These are phyloP conservation scores for Drosophila anceps DNA, from an alignment of 2,888 invertebrate genomes.

Conservation along the genomic window DNA sequence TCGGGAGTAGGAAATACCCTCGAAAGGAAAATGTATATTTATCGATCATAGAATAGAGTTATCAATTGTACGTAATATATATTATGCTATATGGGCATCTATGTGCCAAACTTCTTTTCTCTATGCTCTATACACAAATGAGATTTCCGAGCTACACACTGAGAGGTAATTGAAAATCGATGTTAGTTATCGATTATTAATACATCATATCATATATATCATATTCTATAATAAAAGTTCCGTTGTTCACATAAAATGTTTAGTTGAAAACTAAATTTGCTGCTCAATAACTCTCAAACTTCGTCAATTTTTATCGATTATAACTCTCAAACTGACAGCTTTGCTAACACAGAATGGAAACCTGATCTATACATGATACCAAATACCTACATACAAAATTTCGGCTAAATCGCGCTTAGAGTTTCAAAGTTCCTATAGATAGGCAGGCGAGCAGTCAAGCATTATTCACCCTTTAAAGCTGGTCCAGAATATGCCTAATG, in stretches of 20 bases:
- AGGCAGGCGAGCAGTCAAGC: neutral
- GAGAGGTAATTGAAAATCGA: too few species aligned
- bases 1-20: constrained; percentile 8
- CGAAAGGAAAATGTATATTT: neutral
- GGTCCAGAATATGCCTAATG: neutral
- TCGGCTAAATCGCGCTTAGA: neutral
- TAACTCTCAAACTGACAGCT: neutral
- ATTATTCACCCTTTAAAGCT: neutral
- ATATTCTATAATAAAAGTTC: neutral
- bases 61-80: neutral
- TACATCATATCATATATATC: neutral
- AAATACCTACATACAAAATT: neutral
- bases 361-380: too few species aligned
- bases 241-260: neutral
- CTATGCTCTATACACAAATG: neutral
- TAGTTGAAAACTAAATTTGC: neutral
- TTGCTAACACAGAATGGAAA: neutral
- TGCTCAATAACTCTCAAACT: neutral
- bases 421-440: neutral
- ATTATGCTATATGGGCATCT: neutral
- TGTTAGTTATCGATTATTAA: neutral
- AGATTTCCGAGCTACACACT: neutral
- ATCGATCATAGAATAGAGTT: neutral
- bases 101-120: too few species aligned
- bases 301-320: neutral